Base-by-base conservation (phyloP, 2,888 invertebrate species). In the Shargacucullia verbasci region DNA sequence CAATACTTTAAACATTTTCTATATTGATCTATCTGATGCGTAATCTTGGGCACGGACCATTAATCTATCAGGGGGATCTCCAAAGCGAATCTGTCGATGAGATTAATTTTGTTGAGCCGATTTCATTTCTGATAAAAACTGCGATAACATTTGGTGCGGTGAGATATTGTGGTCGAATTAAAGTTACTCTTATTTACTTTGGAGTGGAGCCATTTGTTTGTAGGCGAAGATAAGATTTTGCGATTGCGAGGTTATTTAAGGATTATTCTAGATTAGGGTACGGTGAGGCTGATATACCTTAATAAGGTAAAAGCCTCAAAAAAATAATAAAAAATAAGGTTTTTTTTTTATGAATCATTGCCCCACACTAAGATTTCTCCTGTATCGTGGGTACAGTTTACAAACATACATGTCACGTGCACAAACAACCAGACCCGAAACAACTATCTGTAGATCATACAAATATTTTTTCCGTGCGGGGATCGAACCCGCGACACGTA, bases 101-200 rank as follows among this genome's bases (percentile, higher is more conserved):
- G 70, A 78, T 75, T 70, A 75, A 76, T 70, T 61, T 34, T 38
- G 55, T 44, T 15, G 35, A 41, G 40, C 53, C 41, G 63, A 69
- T 72, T 63, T 39, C 27, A 49, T 59, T 61, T 12, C 38, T 43
- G 68, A 75, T 71, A 50, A 58, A 47, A 38, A 34, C 13, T 47
- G 4, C 48, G 60, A 66, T 72, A 46, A 34, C 49, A 66, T 71
- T 53, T 49, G 50, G 35, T 52, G 45, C 29, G 33, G 29, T 46
- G 39, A 12, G 1, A 20, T n/a, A 6, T 31, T 57, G 29, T 44
- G 48, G 35, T 7, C 13, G 44, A 38, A 35, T 55, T 27, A 44
- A 45, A 37, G 11, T 35, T 5, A 11, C 10, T 2, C 15, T 38
- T 15, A 8, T 8, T 5, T 37, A 14, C 14, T 14, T 3, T 20